Conservation (phyloP, 2,888 invertebrate species). For the Synanthedon vespiformis region DNA sequence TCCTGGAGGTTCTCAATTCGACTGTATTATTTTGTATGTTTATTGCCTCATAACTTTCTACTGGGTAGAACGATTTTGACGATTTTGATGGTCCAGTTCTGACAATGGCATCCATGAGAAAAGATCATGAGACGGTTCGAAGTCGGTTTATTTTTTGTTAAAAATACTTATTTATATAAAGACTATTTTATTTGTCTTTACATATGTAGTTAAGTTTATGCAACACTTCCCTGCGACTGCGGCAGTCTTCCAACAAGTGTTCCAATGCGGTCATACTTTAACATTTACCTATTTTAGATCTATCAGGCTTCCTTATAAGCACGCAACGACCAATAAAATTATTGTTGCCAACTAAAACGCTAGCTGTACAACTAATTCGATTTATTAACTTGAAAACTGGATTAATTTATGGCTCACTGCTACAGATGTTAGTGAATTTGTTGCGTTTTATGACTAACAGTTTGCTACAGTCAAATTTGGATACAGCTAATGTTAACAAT, state of each 20-base stretch:
- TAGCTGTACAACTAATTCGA: slow-evolving; percentile 4
- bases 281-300: background rate
- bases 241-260: background rate
- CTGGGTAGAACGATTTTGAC: too few species aligned
- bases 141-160: too few species aligned
- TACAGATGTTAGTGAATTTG: slow-evolving; percentile 10
- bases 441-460: slow-evolving; percentile 2
- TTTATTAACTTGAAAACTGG: slow-evolving; percentile 4
- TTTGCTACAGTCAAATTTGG: background rate
- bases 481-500: background rate
- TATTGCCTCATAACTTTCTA: too few species aligned
- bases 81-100: too few species aligned
- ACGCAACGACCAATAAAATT: slow-evolving; percentile 1
- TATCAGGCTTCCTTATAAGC: slow-evolving; percentile 3
- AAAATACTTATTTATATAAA: too few species aligned
- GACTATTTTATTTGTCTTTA: too few species aligned
- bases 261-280: background rate
- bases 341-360: slow-evolving; percentile 1
- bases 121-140: too few species aligned
- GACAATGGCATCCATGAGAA: too few species aligned
- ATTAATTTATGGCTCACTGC: background rate
- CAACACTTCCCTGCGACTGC: background rate
- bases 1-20: too few species aligned
- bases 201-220: too few species aligned
- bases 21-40: too few species aligned